These are phyloP conservation scores for Acronicta psi DNA, from an alignment of 2,888 invertebrate species.

Conservation along the genomic window DNA sequence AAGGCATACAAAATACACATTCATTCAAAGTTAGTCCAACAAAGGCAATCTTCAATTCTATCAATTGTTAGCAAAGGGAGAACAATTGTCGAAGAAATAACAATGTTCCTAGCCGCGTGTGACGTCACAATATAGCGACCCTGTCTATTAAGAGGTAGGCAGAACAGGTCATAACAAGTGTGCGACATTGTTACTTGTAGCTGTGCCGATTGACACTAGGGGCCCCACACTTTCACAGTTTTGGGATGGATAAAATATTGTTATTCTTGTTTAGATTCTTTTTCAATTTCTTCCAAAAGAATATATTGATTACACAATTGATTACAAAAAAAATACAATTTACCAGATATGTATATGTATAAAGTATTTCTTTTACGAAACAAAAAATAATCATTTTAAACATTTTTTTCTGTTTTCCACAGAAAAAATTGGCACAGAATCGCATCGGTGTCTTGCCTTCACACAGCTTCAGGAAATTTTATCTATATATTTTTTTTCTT, in stretches of 20 bases:
- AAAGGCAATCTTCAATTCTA: constrained; percentile 27
- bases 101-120: constrained; percentile 28
- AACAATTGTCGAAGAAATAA: constrained; percentile 48
- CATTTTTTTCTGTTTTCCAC: no score
- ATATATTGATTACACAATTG: no score
- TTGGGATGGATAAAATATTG: background rate
- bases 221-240: constrained; percentile 7
- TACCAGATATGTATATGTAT: no score
- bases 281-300: no score
- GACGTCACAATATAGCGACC: constrained; percentile 39
- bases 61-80: constrained; percentile 32
- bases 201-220: constrained; percentile 27
- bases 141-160: constrained; percentile 45
- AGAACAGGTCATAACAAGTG: constrained; percentile 45
- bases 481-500: background rate
- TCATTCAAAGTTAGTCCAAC: constrained; percentile 11
- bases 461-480: background rate
- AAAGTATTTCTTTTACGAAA: no score
- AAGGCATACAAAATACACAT: constrained; percentile 1
- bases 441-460: no score
- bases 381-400: no score
- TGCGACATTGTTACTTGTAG: constrained; percentile 33
- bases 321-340: no score
- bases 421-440: no score
- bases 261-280: no score